These are phyloP conservation scores for Elephantulus edwardii DNA, from an alignment of 2,113 vertebrate species.

Conservation along the genomic window DNA sequence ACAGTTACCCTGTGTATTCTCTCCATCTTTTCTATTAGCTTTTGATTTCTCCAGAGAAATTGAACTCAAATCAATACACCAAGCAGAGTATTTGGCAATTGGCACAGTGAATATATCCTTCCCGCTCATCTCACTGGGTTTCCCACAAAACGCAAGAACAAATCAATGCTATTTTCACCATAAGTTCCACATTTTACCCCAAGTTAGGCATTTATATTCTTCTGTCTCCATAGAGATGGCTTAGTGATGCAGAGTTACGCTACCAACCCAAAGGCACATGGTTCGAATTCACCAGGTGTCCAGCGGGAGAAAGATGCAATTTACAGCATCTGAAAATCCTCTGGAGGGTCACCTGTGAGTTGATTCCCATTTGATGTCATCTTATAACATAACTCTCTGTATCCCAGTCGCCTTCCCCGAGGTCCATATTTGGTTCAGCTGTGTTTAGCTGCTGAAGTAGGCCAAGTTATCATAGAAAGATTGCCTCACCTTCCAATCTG, in stretches of 20 bases:
- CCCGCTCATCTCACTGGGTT: neutral
- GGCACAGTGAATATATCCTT: neutral
- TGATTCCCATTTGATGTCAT: no score
- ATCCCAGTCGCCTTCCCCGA: neutral
- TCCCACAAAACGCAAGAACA: neutral
- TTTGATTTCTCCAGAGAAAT: neutral
- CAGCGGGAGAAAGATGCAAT: no score
- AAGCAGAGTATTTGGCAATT: neutral
- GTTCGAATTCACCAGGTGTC: no score
- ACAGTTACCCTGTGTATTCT: no score
- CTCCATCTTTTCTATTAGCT: neutral
- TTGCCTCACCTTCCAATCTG: conserved; percentile 23
- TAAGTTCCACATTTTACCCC: neutral
- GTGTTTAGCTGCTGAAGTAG: neutral
- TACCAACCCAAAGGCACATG: no score
- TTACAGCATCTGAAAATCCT: no score
- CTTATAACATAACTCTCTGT: no score
- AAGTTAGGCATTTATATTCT: neutral
- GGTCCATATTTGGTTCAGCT: neutral
- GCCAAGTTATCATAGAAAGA: neutral
- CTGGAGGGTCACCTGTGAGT: no score
- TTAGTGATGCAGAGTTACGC: no score
- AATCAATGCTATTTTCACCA: neutral
- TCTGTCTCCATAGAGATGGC: no score
- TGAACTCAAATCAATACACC: neutral